phyloP scores from a whole-genome alignment of 1,140 invertebrate genomes.

The Meloidogyne hapla region DNA sequence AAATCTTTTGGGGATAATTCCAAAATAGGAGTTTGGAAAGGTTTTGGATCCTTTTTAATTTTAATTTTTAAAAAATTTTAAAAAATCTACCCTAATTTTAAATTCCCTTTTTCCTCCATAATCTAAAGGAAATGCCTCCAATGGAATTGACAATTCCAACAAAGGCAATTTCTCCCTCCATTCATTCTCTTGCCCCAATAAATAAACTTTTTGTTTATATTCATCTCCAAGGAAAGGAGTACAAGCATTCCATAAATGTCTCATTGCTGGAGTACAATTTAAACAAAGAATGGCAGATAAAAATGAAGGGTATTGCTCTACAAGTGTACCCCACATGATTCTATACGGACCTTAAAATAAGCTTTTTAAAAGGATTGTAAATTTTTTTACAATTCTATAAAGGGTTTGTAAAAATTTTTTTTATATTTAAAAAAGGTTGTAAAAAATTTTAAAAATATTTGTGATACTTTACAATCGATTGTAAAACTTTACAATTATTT shows the following conservation, averaged over 20 bases:
- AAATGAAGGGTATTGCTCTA: conserved; percentile 41
- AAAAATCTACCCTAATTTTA: neutral
- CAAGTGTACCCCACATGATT: conserved; percentile 42
- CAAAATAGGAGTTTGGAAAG: conserved; percentile 8
- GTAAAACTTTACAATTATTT: too few species aligned
- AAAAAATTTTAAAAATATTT: neutral
- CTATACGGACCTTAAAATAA: conserved; percentile 34
- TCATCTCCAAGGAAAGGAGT: conserved; percentile 35
- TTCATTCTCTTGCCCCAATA: conserved; percentile 5
- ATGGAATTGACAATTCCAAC: neutral
- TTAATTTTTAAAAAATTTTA: neutral
- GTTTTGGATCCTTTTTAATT: conserved; percentile 8
- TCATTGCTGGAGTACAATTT: conserved; percentile 39
- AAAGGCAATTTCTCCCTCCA: conserved; percentile 1
- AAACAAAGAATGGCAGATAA: conserved; percentile 32
- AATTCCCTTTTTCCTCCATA: conserved; percentile 13
- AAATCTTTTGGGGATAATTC: conserved; percentile 4
- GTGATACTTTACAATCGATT: too few species aligned
- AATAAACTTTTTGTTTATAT: conserved; percentile 29
- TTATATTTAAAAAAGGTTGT: neutral
- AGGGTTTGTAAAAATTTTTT: neutral
- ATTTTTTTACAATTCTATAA: too few species aligned
- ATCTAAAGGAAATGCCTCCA: conserved; percentile 7
- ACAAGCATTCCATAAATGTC: conserved; percentile 40
- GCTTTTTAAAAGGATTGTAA: too few species aligned